Conservation (phyloP, 2,113 vertebrate genomes). For the Emydura subglobosa region DNA sequence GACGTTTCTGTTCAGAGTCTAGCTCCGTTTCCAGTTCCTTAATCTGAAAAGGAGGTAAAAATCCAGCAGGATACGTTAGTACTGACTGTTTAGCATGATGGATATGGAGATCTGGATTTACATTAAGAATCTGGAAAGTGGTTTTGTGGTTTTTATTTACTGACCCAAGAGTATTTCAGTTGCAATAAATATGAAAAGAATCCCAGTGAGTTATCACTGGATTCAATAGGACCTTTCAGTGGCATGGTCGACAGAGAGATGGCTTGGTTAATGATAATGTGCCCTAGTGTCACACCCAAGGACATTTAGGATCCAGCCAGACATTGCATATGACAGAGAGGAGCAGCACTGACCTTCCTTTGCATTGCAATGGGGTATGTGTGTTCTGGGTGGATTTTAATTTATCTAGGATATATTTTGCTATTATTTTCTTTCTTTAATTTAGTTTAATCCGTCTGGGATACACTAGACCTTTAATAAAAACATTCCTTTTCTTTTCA, state of each 20-base stretch:
- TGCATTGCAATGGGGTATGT: neutral
- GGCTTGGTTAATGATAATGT: neutral
- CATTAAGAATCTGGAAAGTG: neutral
- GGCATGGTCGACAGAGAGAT: neutral
- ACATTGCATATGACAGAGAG: neutral
- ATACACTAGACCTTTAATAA: neutral
- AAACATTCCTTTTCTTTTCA: neutral
- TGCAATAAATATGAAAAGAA: neutral
- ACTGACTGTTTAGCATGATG: neutral
- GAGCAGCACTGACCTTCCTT: slow-evolving; percentile 5
- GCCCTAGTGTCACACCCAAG: neutral
- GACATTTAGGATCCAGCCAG: neutral
- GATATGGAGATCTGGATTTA: neutral
- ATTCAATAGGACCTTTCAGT: neutral
- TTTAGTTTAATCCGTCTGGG: neutral
- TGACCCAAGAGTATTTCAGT: neutral
- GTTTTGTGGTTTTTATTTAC: neutral
- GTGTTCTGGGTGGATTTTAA: slow-evolving; percentile 9
- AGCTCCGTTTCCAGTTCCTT: slow-evolving; percentile 79
- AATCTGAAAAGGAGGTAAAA: slow-evolving; percentile 52
- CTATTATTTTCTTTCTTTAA: neutral
- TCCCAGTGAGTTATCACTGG: neutral
- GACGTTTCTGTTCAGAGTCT: slow-evolving; percentile 77
- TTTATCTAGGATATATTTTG: neutral
- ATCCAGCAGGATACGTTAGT: neutral